phyloP scores from a whole-genome alignment of 2,797 vertebrate genomes.

The Anas acuta region DNA sequence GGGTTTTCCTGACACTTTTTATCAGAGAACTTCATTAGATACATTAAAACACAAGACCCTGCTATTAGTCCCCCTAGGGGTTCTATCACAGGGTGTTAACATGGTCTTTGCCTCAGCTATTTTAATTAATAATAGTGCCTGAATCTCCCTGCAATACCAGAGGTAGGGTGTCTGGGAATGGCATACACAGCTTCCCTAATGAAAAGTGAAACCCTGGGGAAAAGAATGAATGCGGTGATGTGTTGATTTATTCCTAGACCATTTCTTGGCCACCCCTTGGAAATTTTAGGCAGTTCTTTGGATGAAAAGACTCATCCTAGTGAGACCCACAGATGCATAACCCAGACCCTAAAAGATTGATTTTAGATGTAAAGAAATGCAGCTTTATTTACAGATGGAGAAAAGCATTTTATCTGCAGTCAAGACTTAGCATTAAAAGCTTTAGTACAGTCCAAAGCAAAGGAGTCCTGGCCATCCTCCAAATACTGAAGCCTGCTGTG shows the following conservation, averaged over 20 bases:
- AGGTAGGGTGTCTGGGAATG: background rate
- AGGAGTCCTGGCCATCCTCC: background rate
- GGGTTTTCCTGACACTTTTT: background rate
- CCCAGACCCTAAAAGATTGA: background rate
- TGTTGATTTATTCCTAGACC: background rate
- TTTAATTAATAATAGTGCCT: background rate
- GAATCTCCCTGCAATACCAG: background rate
- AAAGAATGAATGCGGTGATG: background rate
- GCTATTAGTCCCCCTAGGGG: background rate
- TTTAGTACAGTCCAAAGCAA: background rate
- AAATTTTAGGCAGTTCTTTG: background rate
- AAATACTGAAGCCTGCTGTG: background rate
- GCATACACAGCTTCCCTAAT: background rate
- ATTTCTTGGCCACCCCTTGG: background rate
- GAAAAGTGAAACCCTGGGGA: background rate
- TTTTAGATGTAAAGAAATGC: background rate
- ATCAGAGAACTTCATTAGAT: background rate
- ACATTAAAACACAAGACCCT: background rate
- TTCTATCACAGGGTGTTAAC: background rate
- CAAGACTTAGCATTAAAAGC: background rate
- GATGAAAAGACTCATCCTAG: background rate
- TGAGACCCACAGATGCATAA: background rate
- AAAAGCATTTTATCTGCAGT: background rate
- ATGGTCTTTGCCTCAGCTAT: background rate
- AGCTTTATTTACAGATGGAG: background rate